Base-by-base conservation (phyloP, 1,140 invertebrate genomes). In the Notospermus geniculatus region DNA sequence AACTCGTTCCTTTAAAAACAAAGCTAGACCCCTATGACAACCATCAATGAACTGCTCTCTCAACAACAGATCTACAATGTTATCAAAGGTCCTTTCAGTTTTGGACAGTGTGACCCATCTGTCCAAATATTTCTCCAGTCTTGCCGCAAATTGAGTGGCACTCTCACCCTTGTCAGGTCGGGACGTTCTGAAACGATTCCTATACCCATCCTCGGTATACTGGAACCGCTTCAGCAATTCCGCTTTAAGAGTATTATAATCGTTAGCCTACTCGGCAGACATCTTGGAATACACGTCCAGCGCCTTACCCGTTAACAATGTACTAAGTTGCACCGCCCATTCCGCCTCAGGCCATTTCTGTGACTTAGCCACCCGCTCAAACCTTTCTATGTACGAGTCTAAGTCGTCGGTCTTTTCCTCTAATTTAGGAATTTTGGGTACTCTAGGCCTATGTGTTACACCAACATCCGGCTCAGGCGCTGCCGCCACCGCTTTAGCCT, bases 391-490 rank as follows among this genome's bases (percentile, higher is more conserved):
- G 30, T 60, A 52, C 5, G 36, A 54, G 32, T 68, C 63, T 27
- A 68, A 65, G 9, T 68, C 63, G 53, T 68, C 63, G 60, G 54
- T 62, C 17, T 36, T 57, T 15, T 65, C 63, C 9, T 68, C 66
- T 54, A 65, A 65, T 2, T 22, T 25, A 13, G 63, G 63, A 1
- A 62, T 43, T 54, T 58, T 57, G 1, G 57, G 43, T 2, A 17
- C 32, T n/a, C 25, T 2, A 36, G 25, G 15, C 22, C 32, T 59
- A 57, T 2, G 11, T 4, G 2, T 57, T 57, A 9, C 9, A 25
- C 28, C 28, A 27, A 7, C n/a, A 25, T 2, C 9, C 9, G 22
- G 5, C 4, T 4, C 32, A 36, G 15, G 4, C 4, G 32, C 15
- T 7, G 15, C 32, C 15, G 32, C 32, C 15, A 15, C 32, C 15